Evolutionary conservation across 1,140 invertebrate genomes (phyloP), one percentile per base, ranked within the genome.

Genomic region (Papilio dardanus): DNA sequence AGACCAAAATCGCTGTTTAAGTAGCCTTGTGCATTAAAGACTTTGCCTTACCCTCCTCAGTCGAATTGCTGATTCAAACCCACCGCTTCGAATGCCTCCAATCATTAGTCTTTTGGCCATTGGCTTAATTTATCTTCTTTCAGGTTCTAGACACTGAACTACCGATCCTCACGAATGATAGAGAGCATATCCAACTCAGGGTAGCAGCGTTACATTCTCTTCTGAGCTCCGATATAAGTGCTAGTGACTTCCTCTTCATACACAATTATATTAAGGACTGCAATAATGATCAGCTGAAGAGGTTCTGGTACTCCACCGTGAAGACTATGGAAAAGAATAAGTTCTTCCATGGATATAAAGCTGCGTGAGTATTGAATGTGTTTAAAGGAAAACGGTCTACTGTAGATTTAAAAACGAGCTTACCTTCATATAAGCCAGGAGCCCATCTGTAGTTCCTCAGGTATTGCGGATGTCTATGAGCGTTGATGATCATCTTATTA

Each of bases 261-360:
- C 95, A 96, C 82, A 95, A 95, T 86, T 96, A 95, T 78, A 96
- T 97, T 83, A 93, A 94, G 81, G 93, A 89, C 4, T 96, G 96
- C 78, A 93, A 93, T 1, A 94, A 94, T 83, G 91, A 93, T 21
- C 96, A 96, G 81, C 88, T 97, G 65, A 96, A 96, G 76, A 95
- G 96, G 83, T 96, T 95, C 83, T 97, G 96, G 93, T 96, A 96
- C 76, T 96, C 96, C 0, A 96, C 96, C 6, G 89, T 97, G 21
- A 96, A 96, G 71, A 96, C 95, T 62, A 89, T 96, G 79, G 94
- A 96, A 71, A 93, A 94, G 24, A 96, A 95, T 65, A 86, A 81
- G 74, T 75, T 79, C 54, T 92, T 88, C 66, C 79, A 79, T n/a
- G 85, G 81, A 16, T 92, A 92, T 79, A 84, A 79, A 24, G 78